Conservation (phyloP, 1,140 invertebrate species). For the Macrosteles quadrilineatus region DNA sequence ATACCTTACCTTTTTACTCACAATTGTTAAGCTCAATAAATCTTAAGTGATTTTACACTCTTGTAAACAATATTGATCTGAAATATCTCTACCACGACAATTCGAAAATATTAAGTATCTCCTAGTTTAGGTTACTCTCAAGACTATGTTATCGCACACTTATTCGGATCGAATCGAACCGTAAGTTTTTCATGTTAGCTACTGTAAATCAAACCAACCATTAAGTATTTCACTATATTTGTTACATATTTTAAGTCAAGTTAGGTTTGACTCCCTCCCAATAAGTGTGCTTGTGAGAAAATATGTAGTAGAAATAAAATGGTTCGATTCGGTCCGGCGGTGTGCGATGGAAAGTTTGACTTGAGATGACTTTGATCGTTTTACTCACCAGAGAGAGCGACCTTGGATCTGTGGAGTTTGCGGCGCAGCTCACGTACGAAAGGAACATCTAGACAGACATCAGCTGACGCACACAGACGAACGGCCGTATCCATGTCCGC, state of each 20-base stretch:
- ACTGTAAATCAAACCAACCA: neutral
- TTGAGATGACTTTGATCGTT: neutral
- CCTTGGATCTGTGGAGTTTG: constrained; percentile 45
- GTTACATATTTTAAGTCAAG: neutral
- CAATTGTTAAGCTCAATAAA: no score
- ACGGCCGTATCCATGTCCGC: constrained; percentile 68
- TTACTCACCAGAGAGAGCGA: constrained; percentile 36
- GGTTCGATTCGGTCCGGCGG: constrained; percentile 9
- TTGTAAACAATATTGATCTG: no score
- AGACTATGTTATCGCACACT: constrained; percentile 7
- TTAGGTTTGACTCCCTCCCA: constrained; percentile 3
- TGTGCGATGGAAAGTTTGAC: neutral
- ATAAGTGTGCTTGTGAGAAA: constrained; percentile 15
- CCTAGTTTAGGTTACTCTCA: no score
- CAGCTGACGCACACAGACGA: constrained; percentile 43
- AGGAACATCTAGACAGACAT: constrained; percentile 45
- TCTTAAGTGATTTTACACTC: no score
- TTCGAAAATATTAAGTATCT: no score
- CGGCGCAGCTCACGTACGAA: constrained; percentile 44
- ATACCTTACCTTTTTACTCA: no score
- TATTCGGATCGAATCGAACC: constrained; percentile 21
- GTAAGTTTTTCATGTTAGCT: neutral
- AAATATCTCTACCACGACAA: no score
- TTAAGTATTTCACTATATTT: neutral
- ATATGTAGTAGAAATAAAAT: neutral